These are phyloP conservation scores for Orthonevra nobilis DNA, from an alignment of 2,888 invertebrate genomes.

Conservation along the genomic window DNA sequence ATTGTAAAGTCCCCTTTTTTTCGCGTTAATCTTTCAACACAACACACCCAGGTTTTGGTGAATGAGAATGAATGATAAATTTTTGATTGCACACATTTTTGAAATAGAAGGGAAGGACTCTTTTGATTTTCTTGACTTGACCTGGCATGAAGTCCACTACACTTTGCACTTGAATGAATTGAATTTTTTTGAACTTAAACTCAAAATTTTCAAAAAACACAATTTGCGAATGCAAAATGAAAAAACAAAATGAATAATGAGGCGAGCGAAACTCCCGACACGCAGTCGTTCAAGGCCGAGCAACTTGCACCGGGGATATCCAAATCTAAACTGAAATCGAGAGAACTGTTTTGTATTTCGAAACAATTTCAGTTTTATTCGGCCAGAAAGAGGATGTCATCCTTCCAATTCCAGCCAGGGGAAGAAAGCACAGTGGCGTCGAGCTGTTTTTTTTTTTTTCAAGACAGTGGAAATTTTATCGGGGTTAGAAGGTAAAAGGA, in stretches of 20 bases:
- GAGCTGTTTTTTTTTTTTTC: no score
- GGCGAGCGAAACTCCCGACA: conserved; percentile 45
- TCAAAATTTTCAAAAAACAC: no score
- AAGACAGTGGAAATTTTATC: no score
- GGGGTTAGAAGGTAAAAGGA: no score
- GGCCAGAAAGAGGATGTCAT: not conserved
- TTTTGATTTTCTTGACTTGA: no score
- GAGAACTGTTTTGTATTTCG: conserved; percentile 31
- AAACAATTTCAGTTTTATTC: conserved; percentile 28
- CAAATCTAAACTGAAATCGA: conserved; percentile 65
- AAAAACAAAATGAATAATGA: conserved; percentile 47
- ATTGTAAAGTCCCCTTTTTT: no score
- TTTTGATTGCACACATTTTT: no score
- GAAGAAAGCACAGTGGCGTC: conserved; percentile 46
- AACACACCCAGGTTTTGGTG: no score
- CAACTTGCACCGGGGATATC: conserved; percentile 51
- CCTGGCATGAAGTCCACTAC: no score
- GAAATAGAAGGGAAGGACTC: no score
- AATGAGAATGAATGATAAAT: no score
- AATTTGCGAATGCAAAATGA: conserved; percentile 58
- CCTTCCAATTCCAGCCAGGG: conserved; percentile 11
- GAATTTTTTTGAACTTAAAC: not conserved
- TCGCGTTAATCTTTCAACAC: no score
- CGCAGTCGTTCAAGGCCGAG: conserved; percentile 7
- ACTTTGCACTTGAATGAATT: conserved; percentile 7